These are phyloP conservation scores for pig (Sus scrofa) DNA, from an alignment of 2,113 vertebrate genomes.

Conservation along the genomic window DNA sequence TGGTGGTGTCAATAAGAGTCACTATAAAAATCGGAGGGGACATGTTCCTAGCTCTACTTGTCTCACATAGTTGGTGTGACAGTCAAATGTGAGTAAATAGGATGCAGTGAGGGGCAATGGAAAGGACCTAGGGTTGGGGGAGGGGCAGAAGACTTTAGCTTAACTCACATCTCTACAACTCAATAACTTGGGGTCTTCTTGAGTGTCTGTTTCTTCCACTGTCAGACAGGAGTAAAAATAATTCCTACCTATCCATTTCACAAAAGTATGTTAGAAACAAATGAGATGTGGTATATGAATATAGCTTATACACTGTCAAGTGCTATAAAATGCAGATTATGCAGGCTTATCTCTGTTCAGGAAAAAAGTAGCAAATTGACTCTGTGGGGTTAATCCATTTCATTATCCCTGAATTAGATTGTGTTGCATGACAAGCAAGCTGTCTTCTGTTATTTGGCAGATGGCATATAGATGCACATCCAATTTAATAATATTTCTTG, in stretches of 20 bases:
- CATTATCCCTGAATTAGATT: background rate
- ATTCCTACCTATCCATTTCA: background rate
- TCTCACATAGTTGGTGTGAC: background rate
- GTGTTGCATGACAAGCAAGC: background rate
- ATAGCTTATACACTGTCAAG: background rate
- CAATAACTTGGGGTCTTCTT: background rate
- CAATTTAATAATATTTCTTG: conserved; percentile 56
- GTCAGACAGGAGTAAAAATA: background rate
- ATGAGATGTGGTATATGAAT: background rate
- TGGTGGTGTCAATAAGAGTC: background rate
- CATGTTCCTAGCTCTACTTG: background rate
- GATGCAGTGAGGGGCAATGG: background rate
- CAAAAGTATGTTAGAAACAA: background rate
- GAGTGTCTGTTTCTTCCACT: background rate
- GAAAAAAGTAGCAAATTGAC: conserved; percentile 54
- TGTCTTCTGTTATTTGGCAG: conserved; percentile 57
- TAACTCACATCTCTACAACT: background rate
- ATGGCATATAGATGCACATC: background rate
- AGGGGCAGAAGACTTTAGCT: background rate
- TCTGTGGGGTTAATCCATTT: conserved; percentile 24
- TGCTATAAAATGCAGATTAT: background rate
- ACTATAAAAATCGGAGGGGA: background rate
- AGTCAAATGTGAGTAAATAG: background rate
- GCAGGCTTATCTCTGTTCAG: conserved; percentile 19
- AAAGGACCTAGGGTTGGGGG: background rate